Percentiles rank a stretch among this genome's conserved stretches.
These are phyloP conservation scores for Pomacea canaliculata DNA, from an alignment of 2,888 invertebrate genomes.

Conservation along the genomic window DNA sequence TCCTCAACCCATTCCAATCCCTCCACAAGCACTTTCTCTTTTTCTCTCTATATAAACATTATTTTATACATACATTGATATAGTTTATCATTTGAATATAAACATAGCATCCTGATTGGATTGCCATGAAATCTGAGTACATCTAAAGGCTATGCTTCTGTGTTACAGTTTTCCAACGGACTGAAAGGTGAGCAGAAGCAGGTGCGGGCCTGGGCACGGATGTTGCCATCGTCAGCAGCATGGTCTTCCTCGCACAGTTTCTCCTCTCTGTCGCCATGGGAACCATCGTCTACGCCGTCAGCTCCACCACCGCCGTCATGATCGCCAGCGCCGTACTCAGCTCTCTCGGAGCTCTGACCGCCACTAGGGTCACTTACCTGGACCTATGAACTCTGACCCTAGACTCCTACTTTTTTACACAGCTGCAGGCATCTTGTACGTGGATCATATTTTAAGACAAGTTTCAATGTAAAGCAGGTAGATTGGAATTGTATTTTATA, in stretches of 20 bases:
- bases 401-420: background rate
- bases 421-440: too few species aligned
- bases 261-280: constrained; percentile 77
- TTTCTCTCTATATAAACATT: background rate
- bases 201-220: constrained; percentile 93
- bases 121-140: background rate
- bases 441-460: background rate
- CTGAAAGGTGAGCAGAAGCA: constrained; percentile 31
- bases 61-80: too few species aligned
- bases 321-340: constrained; percentile 87
- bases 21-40: too few species aligned
- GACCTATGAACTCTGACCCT: constrained; percentile 75
- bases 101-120: background rate
- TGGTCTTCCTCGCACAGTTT: constrained; percentile 96
- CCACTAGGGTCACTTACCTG: constrained; percentile 89
- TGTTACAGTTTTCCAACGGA: background rate
- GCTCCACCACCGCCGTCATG: constrained; percentile 90
- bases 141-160: background rate
- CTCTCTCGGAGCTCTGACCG: constrained; percentile 85
- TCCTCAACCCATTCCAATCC: too few species aligned
- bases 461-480: background rate
- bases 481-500: background rate
- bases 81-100: background rate
- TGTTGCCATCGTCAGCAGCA: constrained; percentile 92
- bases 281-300: constrained; percentile 79